Percentiles rank a stretch among this genome's conserved stretches.
These are phyloP conservation scores for Eospalax fontanierii DNA, from an alignment of 2,797 vertebrate genomes.

Conservation along the genomic window DNA sequence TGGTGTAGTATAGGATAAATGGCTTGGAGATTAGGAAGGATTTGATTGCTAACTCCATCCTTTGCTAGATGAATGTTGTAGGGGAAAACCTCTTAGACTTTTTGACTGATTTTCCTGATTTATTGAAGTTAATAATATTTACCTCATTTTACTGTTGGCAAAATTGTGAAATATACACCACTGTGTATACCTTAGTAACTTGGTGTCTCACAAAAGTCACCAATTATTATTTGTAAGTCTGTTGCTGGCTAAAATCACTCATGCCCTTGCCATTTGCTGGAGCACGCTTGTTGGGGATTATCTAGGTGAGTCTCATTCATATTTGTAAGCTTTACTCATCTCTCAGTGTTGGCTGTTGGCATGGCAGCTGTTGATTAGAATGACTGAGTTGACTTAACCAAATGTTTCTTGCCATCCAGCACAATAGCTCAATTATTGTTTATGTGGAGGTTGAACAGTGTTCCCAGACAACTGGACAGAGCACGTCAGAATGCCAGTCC, in stretches of 20 bases:
- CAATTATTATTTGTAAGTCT: constrained; percentile 1
- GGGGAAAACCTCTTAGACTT: not conserved
- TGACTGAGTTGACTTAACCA: not conserved
- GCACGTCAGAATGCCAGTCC: not conserved
- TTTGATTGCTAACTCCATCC: constrained; percentile 29
- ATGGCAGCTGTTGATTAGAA: not conserved
- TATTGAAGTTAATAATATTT: not conserved
- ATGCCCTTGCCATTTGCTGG: not conserved
- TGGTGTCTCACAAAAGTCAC: not conserved
- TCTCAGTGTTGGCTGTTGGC: not conserved
- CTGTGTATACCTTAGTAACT: not conserved
- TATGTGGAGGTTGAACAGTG: not conserved
- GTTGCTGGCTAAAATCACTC: not conserved
- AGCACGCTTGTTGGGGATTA: not conserved
- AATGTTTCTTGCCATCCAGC: not conserved
- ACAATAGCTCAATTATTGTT: not conserved
- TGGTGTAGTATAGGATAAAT: constrained; percentile 32
- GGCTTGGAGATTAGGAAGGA: not conserved
- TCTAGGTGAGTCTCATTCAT: not conserved
- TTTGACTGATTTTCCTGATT: constrained; percentile 26
- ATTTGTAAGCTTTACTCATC: not conserved
- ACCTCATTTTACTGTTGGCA: constrained; percentile 27
- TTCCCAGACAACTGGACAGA: constrained; percentile 4
- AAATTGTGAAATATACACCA: not conserved
- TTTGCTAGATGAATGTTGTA: constrained; percentile 1